Evolutionary conservation across 2,113 vertebrate genomes (phyloP).

Genomic region (Bubo bubo): DNA sequence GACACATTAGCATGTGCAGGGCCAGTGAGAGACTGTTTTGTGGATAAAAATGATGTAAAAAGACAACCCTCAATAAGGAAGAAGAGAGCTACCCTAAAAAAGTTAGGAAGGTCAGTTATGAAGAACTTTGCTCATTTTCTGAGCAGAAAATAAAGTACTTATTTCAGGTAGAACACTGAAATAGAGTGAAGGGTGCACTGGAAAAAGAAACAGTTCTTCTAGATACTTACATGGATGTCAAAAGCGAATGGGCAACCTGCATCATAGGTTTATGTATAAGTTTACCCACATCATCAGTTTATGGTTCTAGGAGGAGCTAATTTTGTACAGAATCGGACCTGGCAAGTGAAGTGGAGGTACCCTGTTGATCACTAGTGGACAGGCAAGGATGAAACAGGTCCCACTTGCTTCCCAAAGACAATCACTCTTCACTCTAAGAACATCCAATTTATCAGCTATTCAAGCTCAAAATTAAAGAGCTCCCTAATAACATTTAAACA

Average conservation of each 20-base stretch:
- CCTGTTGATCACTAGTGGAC: neutral
- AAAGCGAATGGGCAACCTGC: neutral
- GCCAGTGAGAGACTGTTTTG: neutral
- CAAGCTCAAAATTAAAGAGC: neutral
- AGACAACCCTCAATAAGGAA: fast-evolving
- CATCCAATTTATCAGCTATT: neutral
- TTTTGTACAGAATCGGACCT: neutral
- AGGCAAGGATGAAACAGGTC: neutral
- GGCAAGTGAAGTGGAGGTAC: neutral
- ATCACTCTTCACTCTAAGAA: neutral
- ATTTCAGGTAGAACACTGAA: neutral
- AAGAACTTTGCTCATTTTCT: neutral
- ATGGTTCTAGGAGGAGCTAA: neutral
- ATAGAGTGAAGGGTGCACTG: neutral
- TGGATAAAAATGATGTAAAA: neutral
- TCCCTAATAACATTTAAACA: neutral
- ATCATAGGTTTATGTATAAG: neutral
- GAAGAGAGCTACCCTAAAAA: neutral
- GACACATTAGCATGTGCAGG: neutral
- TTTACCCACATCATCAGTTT: neutral
- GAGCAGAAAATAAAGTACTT: neutral
- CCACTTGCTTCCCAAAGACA: neutral
- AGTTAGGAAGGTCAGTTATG: neutral
- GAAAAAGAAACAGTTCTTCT: neutral
- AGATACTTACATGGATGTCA: neutral